Percentiles rank a stretch among this genome's conserved stretches.
phyloP scores from a whole-genome alignment of 2,888 invertebrate species.

The Phorcus lineatus region DNA sequence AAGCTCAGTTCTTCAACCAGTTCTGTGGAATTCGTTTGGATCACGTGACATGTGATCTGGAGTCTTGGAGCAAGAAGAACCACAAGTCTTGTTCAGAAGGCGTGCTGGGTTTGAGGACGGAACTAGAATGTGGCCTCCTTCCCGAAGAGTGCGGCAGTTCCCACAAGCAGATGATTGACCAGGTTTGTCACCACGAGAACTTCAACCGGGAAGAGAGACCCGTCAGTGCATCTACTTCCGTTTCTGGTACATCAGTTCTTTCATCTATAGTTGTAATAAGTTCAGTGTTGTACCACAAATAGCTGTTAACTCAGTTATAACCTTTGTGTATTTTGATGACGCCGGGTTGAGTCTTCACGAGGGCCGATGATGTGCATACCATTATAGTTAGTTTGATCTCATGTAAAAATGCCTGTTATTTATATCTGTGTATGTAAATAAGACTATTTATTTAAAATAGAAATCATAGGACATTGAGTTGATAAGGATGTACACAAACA shows the following conservation, averaged over 20 bases:
- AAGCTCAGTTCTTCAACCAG: not conserved
- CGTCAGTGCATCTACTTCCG: constrained; percentile 24
- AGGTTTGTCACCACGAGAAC: not conserved
- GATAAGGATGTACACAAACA: too few species aligned
- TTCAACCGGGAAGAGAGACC: not conserved
- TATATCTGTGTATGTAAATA: too few species aligned
- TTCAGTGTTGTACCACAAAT: too few species aligned
- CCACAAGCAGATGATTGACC: constrained; percentile 10
- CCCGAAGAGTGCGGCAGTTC: constrained; percentile 33
- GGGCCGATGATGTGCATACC: too few species aligned
- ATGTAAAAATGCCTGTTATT: too few species aligned
- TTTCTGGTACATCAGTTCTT: constrained; percentile 27
- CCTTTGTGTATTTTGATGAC: too few species aligned
- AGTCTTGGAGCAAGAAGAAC: constrained; percentile 37
- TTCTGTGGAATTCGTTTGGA: constrained; percentile 27
- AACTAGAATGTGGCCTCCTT: constrained; percentile 44
- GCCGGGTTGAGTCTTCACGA: too few species aligned
- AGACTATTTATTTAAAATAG: too few species aligned
- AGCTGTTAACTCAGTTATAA: too few species aligned
- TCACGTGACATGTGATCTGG: constrained; percentile 39
- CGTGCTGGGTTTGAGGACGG: constrained; percentile 42
- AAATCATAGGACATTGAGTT: too few species aligned
- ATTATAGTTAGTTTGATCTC: too few species aligned
- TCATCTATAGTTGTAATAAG: not conserved
- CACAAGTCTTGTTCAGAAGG: constrained; percentile 38